A percentile compares a stretch with the other conserved stretches of the same genome.
Conservation (phyloP, 2,888 invertebrate species). For the Aphodius granarius region DNA sequence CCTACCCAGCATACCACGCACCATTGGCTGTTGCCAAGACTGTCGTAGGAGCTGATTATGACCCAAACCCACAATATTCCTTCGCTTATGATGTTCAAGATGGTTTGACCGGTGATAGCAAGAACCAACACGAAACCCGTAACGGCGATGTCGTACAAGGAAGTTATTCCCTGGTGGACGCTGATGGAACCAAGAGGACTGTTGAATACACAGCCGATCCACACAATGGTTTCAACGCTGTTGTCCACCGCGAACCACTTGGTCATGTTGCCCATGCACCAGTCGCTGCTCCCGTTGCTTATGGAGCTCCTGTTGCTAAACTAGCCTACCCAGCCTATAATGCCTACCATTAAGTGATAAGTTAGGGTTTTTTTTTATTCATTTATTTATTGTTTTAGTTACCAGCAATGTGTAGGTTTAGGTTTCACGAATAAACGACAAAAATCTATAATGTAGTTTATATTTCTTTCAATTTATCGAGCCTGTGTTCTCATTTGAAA, state of each 20-base stretch:
- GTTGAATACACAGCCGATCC: constrained; percentile 61
- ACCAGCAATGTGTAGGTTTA: no score
- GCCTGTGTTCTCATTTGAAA: no score
- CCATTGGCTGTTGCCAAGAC: constrained; percentile 30
- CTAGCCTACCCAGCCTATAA: constrained; percentile 18
- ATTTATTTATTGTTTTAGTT: no score
- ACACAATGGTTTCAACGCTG: constrained; percentile 63
- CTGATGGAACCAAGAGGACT: constrained; percentile 56
- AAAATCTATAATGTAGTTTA: no score
- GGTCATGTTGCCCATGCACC: constrained; percentile 30
- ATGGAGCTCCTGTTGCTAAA: constrained; percentile 33
- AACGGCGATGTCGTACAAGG: constrained; percentile 58
- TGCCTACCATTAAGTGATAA: constrained; percentile 4
- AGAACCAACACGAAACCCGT: constrained; percentile 56
- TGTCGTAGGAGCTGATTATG: constrained; percentile 42
- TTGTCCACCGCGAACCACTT: constrained; percentile 62
- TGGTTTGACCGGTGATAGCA: constrained; percentile 56
- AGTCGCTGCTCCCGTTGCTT: constrained; percentile 36
- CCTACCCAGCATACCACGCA: constrained; percentile 27
- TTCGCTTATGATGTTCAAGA: constrained; percentile 59
- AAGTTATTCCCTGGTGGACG: constrained; percentile 56
- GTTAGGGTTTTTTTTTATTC: no score
- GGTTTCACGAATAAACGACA: no score
- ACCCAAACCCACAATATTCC: constrained; percentile 58
- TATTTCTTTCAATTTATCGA: no score